Percentiles rank a stretch among this genome's conserved stretches.
These are phyloP conservation scores for Mimachlamys varia DNA, from an alignment of 2,888 invertebrate genomes.

Conservation along the genomic window DNA sequence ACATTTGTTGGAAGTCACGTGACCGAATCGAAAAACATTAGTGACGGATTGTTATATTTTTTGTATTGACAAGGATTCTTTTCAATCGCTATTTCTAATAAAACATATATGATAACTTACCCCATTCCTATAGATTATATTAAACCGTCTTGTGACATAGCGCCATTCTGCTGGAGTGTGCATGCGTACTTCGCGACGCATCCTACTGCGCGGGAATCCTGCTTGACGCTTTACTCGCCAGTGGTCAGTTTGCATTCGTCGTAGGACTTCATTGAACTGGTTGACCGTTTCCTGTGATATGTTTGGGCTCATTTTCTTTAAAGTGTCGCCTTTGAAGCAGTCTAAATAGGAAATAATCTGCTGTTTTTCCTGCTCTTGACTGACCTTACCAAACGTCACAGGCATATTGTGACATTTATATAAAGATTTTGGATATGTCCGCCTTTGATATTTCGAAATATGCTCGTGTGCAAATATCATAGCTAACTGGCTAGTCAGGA, in stretches of 20 bases:
- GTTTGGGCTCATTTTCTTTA: background rate
- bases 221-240: background rate
- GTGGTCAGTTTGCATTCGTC: background rate
- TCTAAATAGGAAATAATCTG: background rate
- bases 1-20: no score
- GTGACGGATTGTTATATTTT: no score
- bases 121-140: background rate
- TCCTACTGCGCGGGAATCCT: background rate
- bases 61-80: no score
- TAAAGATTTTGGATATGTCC: background rate
- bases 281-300: background rate
- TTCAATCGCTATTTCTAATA: no score
- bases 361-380: conserved; percentile 3
- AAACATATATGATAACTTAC: background rate
- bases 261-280: background rate
- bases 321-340: background rate
- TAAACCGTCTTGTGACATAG: background rate
- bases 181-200: background rate
- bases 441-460: background rate
- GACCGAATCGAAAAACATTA: no score
- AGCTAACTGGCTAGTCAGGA: background rate
- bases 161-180: background rate
- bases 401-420: background rate
- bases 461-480: background rate
- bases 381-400: background rate